These are phyloP conservation scores for Phthorimaea operculella DNA, from an alignment of 1,140 invertebrate species.

Conservation along the genomic window DNA sequence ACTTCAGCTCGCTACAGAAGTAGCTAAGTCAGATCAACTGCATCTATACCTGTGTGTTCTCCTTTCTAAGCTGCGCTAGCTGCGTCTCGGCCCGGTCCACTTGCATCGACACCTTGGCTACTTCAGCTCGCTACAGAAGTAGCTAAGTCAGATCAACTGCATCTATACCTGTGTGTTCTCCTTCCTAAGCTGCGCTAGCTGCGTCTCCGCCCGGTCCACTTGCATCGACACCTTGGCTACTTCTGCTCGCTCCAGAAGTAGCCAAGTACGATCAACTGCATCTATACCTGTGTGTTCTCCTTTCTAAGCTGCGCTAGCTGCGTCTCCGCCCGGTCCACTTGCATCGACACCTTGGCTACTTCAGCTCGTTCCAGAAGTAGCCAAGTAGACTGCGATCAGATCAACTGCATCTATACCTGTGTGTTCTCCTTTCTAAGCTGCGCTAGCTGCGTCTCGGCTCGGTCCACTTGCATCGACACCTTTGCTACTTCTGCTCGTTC, in stretches of 20 bases:
- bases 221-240: too few relatives aligned
- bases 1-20: too few relatives aligned
- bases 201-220: conserved; percentile 49
- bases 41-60: conserved; percentile 54
- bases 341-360: conserved; percentile 70
- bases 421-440: conserved; percentile 53
- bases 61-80: conserved; percentile 48
- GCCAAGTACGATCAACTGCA: too few relatives aligned
- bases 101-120: too few relatives aligned
- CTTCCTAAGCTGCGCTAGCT: conserved; percentile 47
- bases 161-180: conserved; percentile 55
- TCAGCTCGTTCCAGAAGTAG: conserved; percentile 89
- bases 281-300: conserved; percentile 53
- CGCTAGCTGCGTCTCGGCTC: conserved; percentile 47
- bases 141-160: too few relatives aligned
- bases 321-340: conserved; percentile 52
- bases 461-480: conserved; percentile 62
- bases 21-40: too few relatives aligned
- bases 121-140: too few relatives aligned
- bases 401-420: conserved; percentile 29
- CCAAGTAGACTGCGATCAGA: too few relatives aligned
- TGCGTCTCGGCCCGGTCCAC: conserved; percentile 51
- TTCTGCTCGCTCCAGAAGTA: too few relatives aligned
- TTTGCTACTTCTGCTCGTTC: conserved; percentile 83
- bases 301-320: conserved; percentile 49